phyloP scores from a whole-genome alignment of 1,140 invertebrate species.

The Drosophila kikkawai region DNA sequence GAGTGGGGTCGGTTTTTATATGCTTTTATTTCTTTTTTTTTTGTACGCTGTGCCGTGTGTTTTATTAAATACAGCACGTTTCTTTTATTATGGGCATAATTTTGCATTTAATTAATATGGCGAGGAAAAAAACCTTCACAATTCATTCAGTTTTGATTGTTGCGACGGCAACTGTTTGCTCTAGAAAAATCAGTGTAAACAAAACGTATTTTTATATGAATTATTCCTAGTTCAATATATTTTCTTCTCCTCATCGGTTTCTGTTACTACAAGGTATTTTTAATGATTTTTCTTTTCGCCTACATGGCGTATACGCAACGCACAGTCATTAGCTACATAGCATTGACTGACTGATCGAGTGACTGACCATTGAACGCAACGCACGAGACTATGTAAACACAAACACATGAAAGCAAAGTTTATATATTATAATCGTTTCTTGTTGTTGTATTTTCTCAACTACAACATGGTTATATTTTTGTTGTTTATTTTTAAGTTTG shows the following conservation, averaged over 20 bases:
- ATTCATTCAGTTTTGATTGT: constrained; percentile 46
- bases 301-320: constrained; percentile 47
- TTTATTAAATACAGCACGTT: constrained; percentile 39
- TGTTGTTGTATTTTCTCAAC: constrained; percentile 26
- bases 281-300: neutral
- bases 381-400: constrained; percentile 52
- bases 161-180: constrained; percentile 21
- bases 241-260: neutral
- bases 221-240: constrained; percentile 2
- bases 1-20: constrained; percentile 17
- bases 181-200: constrained; percentile 37
- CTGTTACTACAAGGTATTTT: neutral
- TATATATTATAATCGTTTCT: constrained; percentile 29
- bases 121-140: constrained; percentile 25
- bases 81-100: constrained; percentile 55
- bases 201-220: constrained; percentile 34
- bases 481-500: constrained; percentile 48
- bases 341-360: constrained; percentile 39
- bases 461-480: constrained; percentile 21
- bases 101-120: constrained; percentile 43
- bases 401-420: constrained; percentile 14
- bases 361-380: constrained; percentile 54
- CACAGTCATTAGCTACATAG: constrained; percentile 32
- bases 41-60: neutral
- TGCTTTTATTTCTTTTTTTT: constrained; percentile 1